Percentiles rank a stretch among this genome's conserved stretches.
Evolutionary conservation across 2,888 invertebrate species (phyloP).

Genomic region (Ophion costatus): DNA sequence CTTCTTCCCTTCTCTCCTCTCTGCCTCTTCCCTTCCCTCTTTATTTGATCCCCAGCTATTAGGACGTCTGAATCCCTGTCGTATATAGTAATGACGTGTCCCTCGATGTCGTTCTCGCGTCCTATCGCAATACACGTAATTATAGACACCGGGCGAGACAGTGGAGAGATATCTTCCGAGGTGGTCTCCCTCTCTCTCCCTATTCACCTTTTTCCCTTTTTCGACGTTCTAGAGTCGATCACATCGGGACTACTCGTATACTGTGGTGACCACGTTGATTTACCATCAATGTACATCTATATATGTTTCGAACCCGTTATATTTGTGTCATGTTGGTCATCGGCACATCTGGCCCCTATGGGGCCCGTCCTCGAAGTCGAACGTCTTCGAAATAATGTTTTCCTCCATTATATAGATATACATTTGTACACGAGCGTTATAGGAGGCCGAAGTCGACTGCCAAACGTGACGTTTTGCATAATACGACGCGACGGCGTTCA

Average conservation of each 20-base stretch:
- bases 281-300: constrained; percentile 26
- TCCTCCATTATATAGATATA: constrained; percentile 7
- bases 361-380: neutral
- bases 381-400: neutral
- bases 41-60: constrained; percentile 3
- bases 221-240: constrained; percentile 50
- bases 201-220: neutral
- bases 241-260: constrained; percentile 59
- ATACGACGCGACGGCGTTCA: constrained; percentile 76
- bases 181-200: constrained; percentile 47
- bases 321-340: neutral
- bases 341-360: neutral
- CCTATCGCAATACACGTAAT: constrained; percentile 63
- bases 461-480: constrained; percentile 75
- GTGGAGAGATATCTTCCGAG: constrained; percentile 52
- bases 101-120: constrained; percentile 50
- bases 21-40: neutral
- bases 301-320: constrained; percentile 1
- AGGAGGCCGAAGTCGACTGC: constrained; percentile 61
- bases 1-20: neutral
- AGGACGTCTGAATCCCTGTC: constrained; percentile 20
- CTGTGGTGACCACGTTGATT: constrained; percentile 33
- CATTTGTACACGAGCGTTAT: constrained; percentile 33
- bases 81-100: constrained; percentile 44
- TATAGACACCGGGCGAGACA: constrained; percentile 56